Evolutionary conservation across 2,797 vertebrate species (phyloP), one percentile per base, ranked within the genome.

Genomic region (Dicrostonyx torquatus): DNA sequence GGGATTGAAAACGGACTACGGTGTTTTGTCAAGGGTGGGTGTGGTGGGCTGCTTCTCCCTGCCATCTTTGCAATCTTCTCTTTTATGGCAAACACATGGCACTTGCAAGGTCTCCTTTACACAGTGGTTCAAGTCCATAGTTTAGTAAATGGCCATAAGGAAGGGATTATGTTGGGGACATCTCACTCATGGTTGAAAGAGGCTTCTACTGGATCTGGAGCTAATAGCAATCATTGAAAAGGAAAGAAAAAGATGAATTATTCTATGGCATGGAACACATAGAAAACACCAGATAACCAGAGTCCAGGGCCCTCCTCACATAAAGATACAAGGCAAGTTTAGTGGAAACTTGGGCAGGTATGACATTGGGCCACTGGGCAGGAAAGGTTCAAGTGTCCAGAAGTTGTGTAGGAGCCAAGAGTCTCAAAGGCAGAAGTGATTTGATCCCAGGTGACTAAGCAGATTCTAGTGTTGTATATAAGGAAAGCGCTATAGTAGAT

Each of bases 271-370:
- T 34, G 20, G 18, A 79, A 13, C 53, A 26, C 6, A 45, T n/a
- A 62, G 58, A 55, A 50, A 83, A 29, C 0, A 0, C 55, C 24
- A 68, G 12, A 14, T 17, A 0, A 14, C 29, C 0, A 0, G 12
- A 8, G 6, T n/a, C n/a, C 12, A 24, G 50, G n/a, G 1, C 0
- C 60, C 2, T 48, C 50, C 29, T 78, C 4, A n/a, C 29, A 7
- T 29, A 48, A 34, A 14, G 24, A 37, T 40, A 9, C 20, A 15
- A 53, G 68, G 5, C 34, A n/a, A 29, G 8, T 13, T 58, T 48
- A 73, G 62, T 76, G 31, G 43, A 58, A 87, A 70, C 7, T 5
- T 45, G 37, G 31, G 72, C 31, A 83, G 68, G 64, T n/a, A 13
- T 18, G 64, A 76, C 53, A 2, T 24, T 37, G 20, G 15, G 40